Conservation (phyloP, 64 coral and sea anemone species). For the Actinia tenebrosa region DNA sequence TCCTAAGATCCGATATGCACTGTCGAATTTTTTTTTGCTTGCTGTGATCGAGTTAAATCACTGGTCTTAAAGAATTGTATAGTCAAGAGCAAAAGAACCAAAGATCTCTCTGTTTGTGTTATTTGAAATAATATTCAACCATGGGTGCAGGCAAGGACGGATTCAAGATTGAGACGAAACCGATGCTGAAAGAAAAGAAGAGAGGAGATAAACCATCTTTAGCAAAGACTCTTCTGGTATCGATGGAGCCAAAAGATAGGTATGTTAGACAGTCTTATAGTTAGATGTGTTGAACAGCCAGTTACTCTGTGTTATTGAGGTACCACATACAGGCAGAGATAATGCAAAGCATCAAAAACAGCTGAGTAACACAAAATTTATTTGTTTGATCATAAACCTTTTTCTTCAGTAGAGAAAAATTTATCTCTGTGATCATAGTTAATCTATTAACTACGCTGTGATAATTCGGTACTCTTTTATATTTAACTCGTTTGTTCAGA, state of each 20-base stretch:
- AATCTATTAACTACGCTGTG: too few relatives aligned
- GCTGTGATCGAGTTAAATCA: neutral
- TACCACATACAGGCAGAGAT: too few relatives aligned
- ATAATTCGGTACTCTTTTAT: too few relatives aligned
- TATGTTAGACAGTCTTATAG: conserved; percentile 42
- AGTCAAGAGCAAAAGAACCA: neutral
- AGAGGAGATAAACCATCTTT: neutral
- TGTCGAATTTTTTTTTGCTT: neutral
- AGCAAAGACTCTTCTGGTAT: conserved; percentile 64
- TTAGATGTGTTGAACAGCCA: neutral
- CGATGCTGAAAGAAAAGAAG: conserved; percentile 48
- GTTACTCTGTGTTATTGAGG: too few relatives aligned
- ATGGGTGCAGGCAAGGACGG: conserved; percentile 85
- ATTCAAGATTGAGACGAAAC: conserved; percentile 67
- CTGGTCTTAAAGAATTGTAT: neutral
- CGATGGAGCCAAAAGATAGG: conserved; percentile 75
- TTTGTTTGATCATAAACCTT: too few relatives aligned
- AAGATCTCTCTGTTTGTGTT: neutral
- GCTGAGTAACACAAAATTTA: too few relatives aligned
- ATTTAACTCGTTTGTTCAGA: too few relatives aligned
- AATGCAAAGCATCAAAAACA: too few relatives aligned
- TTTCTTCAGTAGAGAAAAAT: too few relatives aligned
- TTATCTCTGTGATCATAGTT: too few relatives aligned
- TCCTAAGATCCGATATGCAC: neutral
- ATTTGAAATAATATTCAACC: neutral